phyloP scores from a whole-genome alignment of 2,888 invertebrate genomes.

The Polyommatus iphigenia region DNA sequence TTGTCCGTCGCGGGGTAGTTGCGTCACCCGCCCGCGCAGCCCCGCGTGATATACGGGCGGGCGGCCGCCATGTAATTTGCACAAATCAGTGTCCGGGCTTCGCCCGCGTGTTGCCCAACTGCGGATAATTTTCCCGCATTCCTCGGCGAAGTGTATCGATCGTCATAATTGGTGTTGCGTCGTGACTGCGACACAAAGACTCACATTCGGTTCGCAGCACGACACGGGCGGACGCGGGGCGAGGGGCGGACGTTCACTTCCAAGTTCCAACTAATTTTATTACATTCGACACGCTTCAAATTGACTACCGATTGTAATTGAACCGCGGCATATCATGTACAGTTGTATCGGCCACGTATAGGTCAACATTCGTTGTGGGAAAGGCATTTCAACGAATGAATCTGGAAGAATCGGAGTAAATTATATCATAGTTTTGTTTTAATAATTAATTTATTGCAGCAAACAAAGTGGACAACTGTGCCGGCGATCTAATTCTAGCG shows the following conservation, averaged over 20 bases:
- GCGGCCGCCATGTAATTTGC: constrained; percentile 16
- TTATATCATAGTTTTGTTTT: no score
- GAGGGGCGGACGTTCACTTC: not conserved
- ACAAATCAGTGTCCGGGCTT: constrained; percentile 20
- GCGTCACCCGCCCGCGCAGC: constrained; percentile 7
- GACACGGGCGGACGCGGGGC: not conserved
- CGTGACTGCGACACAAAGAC: constrained; percentile 9
- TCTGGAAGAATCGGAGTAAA: not conserved
- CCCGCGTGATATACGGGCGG: not conserved
- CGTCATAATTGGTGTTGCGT: constrained; percentile 9
- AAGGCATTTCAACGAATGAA: not conserved
- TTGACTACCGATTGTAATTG: not conserved
- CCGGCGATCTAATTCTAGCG: not conserved
- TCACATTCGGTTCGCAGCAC: constrained; percentile 7
- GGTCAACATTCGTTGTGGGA: not conserved
- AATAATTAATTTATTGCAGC: not conserved
- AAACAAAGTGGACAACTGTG: not conserved
- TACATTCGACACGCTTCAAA: not conserved
- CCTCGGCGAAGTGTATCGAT: constrained; percentile 9
- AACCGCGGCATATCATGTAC: not conserved
- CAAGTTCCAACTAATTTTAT: constrained; percentile 16
- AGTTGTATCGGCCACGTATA: no score
- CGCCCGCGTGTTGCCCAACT: not conserved
- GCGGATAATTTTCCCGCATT: constrained; percentile 5
- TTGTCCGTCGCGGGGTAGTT: not conserved